Evolutionary conservation across 2,888 invertebrate genomes (phyloP).

Genomic region (Strigamia transsilvanica): DNA sequence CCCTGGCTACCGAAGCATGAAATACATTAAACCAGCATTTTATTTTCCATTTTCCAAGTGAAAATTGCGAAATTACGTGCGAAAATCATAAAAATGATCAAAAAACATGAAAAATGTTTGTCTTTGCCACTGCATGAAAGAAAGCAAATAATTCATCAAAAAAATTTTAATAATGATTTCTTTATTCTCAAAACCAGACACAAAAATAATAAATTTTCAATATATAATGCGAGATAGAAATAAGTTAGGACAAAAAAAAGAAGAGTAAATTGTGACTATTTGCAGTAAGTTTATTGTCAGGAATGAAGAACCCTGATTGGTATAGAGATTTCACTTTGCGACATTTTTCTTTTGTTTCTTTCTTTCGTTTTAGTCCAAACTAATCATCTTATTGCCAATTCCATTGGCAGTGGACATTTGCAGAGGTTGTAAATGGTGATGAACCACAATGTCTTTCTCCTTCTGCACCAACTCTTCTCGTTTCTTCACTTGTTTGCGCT

Average conservation of each 20-base stretch:
- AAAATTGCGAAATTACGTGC: no score
- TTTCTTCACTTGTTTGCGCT: conserved; percentile 88
- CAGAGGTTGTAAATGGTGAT: conserved; percentile 38
- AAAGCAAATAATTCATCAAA: no score
- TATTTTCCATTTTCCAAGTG: no score
- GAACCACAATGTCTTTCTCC: conserved; percentile 34
- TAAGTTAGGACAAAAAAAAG: neutral
- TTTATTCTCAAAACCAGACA: no score
- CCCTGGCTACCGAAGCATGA: conserved; percentile 2
- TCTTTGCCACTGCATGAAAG: no score
- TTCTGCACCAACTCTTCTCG: conserved; percentile 71
- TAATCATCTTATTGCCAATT: conserved; percentile 47
- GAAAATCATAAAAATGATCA: no score
- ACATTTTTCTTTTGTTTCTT: conserved; percentile 4
- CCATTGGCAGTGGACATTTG: conserved; percentile 46
- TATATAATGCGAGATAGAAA: neutral
- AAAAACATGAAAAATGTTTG: no score
- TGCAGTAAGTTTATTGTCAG: neutral
- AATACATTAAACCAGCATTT: no score
- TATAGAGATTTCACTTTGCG: neutral
- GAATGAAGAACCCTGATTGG: neutral
- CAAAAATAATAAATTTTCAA: neutral
- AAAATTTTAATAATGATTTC: no score
- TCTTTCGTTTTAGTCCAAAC: conserved; percentile 4
- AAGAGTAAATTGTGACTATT: neutral